Percentiles rank a stretch among this genome's conserved stretches.
Conservation (phyloP, 2,113 vertebrate species). For the Aptenodytes forsteri region DNA sequence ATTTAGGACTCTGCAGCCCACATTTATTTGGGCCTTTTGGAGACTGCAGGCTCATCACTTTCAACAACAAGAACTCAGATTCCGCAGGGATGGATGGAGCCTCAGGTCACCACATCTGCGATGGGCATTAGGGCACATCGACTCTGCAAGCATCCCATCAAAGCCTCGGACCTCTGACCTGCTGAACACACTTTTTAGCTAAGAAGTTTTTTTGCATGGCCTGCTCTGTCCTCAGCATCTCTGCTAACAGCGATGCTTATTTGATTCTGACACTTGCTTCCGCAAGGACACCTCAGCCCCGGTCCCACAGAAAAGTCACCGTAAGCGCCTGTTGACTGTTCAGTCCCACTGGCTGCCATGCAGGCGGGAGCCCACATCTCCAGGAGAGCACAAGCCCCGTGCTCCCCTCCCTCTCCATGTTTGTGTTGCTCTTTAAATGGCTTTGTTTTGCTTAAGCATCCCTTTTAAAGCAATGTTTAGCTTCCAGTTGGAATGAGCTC, state of each 20-base stretch:
- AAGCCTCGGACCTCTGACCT: neutral
- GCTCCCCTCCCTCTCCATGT: neutral
- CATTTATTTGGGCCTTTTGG: neutral
- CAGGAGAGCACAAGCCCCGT: neutral
- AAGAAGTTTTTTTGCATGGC: neutral
- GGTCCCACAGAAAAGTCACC: neutral
- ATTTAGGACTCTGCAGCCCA: neutral
- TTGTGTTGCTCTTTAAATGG: slow-evolving; percentile 56
- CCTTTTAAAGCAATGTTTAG: slow-evolving; percentile 77
- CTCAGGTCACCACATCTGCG: neutral
- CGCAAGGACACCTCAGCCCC: neutral
- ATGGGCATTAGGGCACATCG: fast-evolving
- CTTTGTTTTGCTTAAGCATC: slow-evolving; percentile 74
- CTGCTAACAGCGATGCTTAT: neutral
- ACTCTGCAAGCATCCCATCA: neutral
- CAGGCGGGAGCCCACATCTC: neutral
- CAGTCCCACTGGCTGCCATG: neutral
- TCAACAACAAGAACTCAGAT: neutral
- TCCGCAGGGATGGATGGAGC: neutral
- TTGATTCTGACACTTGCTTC: neutral
- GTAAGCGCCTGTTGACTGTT: neutral
- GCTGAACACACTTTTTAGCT: neutral
- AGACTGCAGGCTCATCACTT: neutral
- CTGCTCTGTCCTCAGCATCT: neutral
- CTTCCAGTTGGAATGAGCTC: slow-evolving; percentile 78